Evolutionary conservation across 2,888 invertebrate species (phyloP), one percentile per base, ranked within the genome.

Genomic region (Apamea sordens): DNA sequence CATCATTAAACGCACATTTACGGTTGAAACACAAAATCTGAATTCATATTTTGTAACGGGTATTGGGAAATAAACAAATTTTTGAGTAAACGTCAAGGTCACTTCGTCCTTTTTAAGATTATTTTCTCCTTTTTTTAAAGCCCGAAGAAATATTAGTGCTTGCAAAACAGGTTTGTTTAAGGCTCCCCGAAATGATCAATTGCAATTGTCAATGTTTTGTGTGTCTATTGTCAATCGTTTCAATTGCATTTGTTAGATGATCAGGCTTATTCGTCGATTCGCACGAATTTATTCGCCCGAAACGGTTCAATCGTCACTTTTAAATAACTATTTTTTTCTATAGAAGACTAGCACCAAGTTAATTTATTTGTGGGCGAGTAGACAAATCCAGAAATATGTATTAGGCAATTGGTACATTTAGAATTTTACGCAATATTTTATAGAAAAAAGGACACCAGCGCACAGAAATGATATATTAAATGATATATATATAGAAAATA

Each of bases 1-100:
- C 36, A 18, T 63, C 63, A 24, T 76, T 63, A 28, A 61, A 61
- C 21, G 0, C 32, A 24, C 76, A 76, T 76, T 75, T 61, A 75
- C 44, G 61, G n/a, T 7, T 11, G 6, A 59, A 21, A 21, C 75
- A 76, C n/a, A 47, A 59, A 32, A 69, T 10, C 24, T 70, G 15
- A 69, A 32, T 24, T 32, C 0, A 50, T 70, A 50, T 32, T 41
- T 41, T 41, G 18, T 70, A 36, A 70, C 3, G 32, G 24, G 32
- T 70, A 15, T 15, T 70, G 70, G 70, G 24, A 18, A 32, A 53
- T 5, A 70, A 71, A 36, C 36, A 36, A 59, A 70, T 71, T 36
- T 36, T 36, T 6, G n/a, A 36, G 11, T 70, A 11, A 56, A 36
- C 32, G 36, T 36, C 5, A 36, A 24, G 2, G 18, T 71, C 32